phyloP scores from a whole-genome alignment of 2,888 invertebrate species.

The Cryptus viduatorius region DNA sequence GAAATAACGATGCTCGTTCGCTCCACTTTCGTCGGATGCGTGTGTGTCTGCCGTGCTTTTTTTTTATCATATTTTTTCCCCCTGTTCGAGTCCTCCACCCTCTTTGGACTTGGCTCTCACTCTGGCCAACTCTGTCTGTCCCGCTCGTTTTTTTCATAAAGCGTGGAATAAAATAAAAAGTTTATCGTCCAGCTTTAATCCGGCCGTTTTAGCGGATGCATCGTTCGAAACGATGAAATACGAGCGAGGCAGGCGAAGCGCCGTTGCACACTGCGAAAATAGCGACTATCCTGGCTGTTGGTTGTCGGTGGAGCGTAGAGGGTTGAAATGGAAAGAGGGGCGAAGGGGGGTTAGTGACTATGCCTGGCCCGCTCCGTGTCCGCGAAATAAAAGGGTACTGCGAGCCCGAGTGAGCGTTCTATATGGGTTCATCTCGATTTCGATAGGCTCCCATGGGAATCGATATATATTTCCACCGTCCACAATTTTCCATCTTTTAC shows the following conservation, averaged over 20 bases:
- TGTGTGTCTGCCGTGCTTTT: slow-evolving; percentile 39
- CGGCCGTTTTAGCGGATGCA: slow-evolving; percentile 77
- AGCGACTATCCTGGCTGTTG: slow-evolving; percentile 54
- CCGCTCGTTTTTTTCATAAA: slow-evolving; percentile 67
- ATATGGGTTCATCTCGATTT: slow-evolving; percentile 68
- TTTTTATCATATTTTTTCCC: slow-evolving; percentile 40
- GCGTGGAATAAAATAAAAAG: slow-evolving; percentile 80
- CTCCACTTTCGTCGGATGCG: slow-evolving; percentile 64
- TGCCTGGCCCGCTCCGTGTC: slow-evolving; percentile 50
- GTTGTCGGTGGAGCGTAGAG: slow-evolving; percentile 4
- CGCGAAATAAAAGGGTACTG: slow-evolving; percentile 61
- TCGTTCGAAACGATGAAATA: slow-evolving; percentile 79
- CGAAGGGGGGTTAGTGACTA: slow-evolving; percentile 24
- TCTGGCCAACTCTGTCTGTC: slow-evolving; percentile 40
- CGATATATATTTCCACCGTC: slow-evolving; percentile 57
- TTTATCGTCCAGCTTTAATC: slow-evolving; percentile 81
- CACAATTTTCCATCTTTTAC: slow-evolving; percentile 63
- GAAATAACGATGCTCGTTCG: slow-evolving; percentile 69
- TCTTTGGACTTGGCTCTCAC: slow-evolving; percentile 50
- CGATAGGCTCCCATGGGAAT: slow-evolving; percentile 67
- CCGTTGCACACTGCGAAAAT: slow-evolving; percentile 67
- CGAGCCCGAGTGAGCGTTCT: slow-evolving; percentile 60
- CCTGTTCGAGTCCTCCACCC: slow-evolving; percentile 39
- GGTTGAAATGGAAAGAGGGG: slow-evolving; percentile 31
- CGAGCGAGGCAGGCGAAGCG: slow-evolving; percentile 62